Evolutionary conservation across 2,797 vertebrate genomes (phyloP).

Genomic region (Coilia nasus): DNA sequence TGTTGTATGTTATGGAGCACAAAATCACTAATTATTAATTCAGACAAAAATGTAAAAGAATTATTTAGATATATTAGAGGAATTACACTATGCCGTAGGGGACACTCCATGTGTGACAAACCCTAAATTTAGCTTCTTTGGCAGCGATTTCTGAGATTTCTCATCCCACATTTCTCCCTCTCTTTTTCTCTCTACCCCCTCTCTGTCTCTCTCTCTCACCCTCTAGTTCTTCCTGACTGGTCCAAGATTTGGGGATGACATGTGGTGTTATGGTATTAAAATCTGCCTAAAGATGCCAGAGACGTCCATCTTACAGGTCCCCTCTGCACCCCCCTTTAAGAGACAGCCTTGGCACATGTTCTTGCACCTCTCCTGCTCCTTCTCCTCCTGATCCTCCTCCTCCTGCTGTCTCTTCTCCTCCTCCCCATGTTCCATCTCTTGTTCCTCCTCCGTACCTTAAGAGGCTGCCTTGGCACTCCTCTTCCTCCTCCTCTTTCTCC

Average conservation of each 20-base stretch:
- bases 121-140: neutral
- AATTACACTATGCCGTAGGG: neutral
- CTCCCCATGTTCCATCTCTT: too few relatives aligned
- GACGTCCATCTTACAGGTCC: conserved; percentile 50
- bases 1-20: neutral
- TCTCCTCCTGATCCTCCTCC: too few relatives aligned
- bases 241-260: neutral
- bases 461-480: too few relatives aligned
- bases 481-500: too few relatives aligned
- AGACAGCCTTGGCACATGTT: too few relatives aligned
- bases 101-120: neutral
- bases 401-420: too few relatives aligned
- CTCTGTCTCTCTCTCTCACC: conserved; percentile 31
- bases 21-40: neutral
- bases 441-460: too few relatives aligned
- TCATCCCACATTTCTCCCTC: conserved; percentile 15
- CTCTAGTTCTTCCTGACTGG: neutral
- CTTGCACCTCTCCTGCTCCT: neutral
- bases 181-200: conserved; percentile 31
- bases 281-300: conserved; percentile 47
- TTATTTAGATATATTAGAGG: neutral
- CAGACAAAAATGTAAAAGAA: neutral
- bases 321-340: conserved; percentile 28
- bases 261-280: conserved; percentile 18
- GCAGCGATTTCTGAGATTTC: neutral